Evolutionary conservation across 2,113 vertebrate species (phyloP).

Genomic region (Thunnus maccoyii): DNA sequence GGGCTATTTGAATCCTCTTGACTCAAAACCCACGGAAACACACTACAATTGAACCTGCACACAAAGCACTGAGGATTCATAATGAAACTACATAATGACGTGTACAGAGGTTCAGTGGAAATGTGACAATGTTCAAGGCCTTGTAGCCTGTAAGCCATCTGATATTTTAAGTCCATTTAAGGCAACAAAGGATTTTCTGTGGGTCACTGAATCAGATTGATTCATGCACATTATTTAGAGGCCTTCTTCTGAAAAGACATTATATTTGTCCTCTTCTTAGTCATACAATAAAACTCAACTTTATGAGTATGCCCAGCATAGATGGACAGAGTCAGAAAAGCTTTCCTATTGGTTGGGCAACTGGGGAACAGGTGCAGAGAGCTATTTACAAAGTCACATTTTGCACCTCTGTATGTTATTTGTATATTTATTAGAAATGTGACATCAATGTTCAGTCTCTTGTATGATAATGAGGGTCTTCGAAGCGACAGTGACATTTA

Average conservation of each 20-base stretch:
- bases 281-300: slow-evolving; percentile 61
- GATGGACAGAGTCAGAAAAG: slow-evolving; percentile 4
- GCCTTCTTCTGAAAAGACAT: slow-evolving; percentile 42
- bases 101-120: slow-evolving; percentile 24
- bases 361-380: slow-evolving; percentile 46
- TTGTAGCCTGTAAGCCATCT: slow-evolving; percentile 39
- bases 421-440: slow-evolving; percentile 71
- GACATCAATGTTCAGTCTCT: slow-evolving; percentile 51
- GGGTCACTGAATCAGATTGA: slow-evolving; percentile 65
- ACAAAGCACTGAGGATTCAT: slow-evolving; percentile 23
- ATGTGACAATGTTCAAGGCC: slow-evolving; percentile 31
- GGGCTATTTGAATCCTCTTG: slow-evolving; percentile 51
- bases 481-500: slow-evolving; percentile 72
- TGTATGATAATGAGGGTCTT: slow-evolving; percentile 64
- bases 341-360: background rate
- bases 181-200: slow-evolving; percentile 40
- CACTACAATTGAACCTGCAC: slow-evolving; percentile 3
- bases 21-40: slow-evolving; percentile 21
- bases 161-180: slow-evolving; percentile 74
- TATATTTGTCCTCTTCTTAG: slow-evolving; percentile 46
- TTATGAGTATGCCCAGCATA: slow-evolving; percentile 47
- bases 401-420: slow-evolving; percentile 49
- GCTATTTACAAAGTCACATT: slow-evolving; percentile 51
- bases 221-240: slow-evolving; percentile 63
- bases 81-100: slow-evolving; percentile 60